Conservation (phyloP, 2,113 vertebrate genomes). For the Miniopterus natalensis region DNA sequence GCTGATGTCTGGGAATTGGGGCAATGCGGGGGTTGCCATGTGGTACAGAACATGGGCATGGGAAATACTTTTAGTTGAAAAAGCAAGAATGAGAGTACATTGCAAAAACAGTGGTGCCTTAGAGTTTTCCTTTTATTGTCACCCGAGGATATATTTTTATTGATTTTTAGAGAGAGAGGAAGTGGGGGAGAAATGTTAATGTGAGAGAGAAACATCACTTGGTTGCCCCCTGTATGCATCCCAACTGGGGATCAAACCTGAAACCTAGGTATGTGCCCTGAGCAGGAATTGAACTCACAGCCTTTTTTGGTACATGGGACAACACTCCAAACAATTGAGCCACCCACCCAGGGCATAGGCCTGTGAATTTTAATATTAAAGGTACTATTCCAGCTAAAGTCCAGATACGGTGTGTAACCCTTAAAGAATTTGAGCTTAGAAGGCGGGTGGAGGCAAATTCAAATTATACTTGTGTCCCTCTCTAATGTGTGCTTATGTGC, state of each 20-base stretch:
- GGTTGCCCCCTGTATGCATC: too few relatives aligned
- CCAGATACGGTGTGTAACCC: neutral
- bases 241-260: too few relatives aligned
- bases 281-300: too few relatives aligned
- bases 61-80: neutral
- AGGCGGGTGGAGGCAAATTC: neutral
- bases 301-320: too few relatives aligned
- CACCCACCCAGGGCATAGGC: too few relatives aligned
- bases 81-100: neutral
- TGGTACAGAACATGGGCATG: neutral
- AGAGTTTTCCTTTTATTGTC: too few relatives aligned
- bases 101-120: neutral
- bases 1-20: neutral
- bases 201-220: too few relatives aligned
- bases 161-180: too few relatives aligned
- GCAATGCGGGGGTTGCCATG: accelerated
- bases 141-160: too few relatives aligned
- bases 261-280: too few relatives aligned
- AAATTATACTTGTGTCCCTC: neutral
- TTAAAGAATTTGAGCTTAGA: neutral
- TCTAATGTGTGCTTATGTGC: neutral
- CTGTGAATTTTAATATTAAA: neutral
- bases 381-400: neutral
- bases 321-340: too few relatives aligned
- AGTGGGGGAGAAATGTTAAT: too few relatives aligned